Conservation (phyloP, 1,140 invertebrate genomes). For the Procambarus clarkii region DNA sequence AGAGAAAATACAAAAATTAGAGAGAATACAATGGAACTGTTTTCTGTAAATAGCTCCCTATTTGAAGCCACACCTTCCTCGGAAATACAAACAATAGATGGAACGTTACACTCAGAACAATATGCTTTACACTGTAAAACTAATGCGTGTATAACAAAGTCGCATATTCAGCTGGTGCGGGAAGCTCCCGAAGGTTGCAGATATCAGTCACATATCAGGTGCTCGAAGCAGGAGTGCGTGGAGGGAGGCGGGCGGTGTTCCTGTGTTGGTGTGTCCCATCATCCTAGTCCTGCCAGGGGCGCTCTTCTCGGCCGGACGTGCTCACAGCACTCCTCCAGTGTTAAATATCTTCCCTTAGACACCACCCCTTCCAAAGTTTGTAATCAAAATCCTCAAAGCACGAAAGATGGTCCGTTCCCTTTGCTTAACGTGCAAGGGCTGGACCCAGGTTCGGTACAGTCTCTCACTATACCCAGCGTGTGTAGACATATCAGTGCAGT, state of each 20-base stretch:
- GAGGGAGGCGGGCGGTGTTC: background rate
- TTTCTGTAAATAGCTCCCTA: background rate
- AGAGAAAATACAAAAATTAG: background rate
- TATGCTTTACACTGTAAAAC: slow-evolving; percentile 10
- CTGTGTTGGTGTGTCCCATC: background rate
- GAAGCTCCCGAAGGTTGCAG: slow-evolving; percentile 22
- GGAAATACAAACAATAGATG: slow-evolving; percentile 21
- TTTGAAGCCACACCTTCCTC: background rate
- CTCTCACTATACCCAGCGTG: slow-evolving; percentile 33
- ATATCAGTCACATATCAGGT: background rate
- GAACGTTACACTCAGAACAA: background rate
- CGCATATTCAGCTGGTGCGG: slow-evolving; percentile 29
- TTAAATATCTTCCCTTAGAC: background rate
- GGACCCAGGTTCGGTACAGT: slow-evolving; percentile 57
- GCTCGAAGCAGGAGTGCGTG: slow-evolving; percentile 9
- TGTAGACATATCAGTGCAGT: slow-evolving; percentile 60
- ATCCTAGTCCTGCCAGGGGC: slow-evolving; percentile 32
- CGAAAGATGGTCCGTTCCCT: background rate
- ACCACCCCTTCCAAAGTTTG: background rate
- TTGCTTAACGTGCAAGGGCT: slow-evolving; percentile 45
- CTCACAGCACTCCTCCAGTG: slow-evolving; percentile 6
- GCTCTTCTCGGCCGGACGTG: slow-evolving; percentile 15
- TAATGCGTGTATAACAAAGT: slow-evolving; percentile 2
- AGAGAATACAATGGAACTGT: background rate
- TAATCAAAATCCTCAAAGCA: background rate